phyloP scores from a whole-genome alignment of 2,888 invertebrate genomes.

The Gari tellinella region DNA sequence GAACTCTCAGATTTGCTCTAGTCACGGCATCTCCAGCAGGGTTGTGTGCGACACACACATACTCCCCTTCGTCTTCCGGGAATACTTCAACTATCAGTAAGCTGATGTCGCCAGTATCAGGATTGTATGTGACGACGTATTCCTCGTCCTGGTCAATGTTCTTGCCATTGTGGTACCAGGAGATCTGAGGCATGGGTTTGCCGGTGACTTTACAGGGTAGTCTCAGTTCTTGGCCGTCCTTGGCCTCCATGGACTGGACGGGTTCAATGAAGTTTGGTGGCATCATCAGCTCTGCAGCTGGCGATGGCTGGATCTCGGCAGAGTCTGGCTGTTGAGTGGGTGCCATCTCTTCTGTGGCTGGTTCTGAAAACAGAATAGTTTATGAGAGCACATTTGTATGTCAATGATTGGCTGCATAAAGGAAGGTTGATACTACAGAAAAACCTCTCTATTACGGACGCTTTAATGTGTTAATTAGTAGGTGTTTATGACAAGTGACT shows the following conservation, averaged over 20 bases:
- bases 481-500: too few relatives aligned
- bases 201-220: constrained; percentile 81
- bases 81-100: constrained; percentile 84
- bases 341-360: constrained; percentile 66
- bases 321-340: constrained; percentile 60
- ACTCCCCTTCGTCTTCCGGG: constrained; percentile 84
- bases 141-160: constrained; percentile 84
- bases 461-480: too few relatives aligned
- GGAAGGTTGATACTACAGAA: too few relatives aligned
- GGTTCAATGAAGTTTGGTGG: constrained; percentile 80
- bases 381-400: too few relatives aligned
- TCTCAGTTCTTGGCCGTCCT: constrained; percentile 81
- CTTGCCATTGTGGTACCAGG: constrained; percentile 84
- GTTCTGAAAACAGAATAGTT: constrained; percentile 63
- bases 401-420: too few relatives aligned
- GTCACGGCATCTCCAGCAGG: constrained; percentile 96
- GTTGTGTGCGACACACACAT: constrained; percentile 92
- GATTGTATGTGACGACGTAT: constrained; percentile 82
- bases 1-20: constrained; percentile 81
- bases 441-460: too few relatives aligned
- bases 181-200: constrained; percentile 80
- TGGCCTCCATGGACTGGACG: constrained; percentile 72
- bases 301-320: constrained; percentile 67
- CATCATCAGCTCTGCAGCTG: constrained; percentile 68
- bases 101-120: constrained; percentile 80